phyloP scores from a whole-genome alignment of 2,797 vertebrate species.

The Crax fasciolata region DNA sequence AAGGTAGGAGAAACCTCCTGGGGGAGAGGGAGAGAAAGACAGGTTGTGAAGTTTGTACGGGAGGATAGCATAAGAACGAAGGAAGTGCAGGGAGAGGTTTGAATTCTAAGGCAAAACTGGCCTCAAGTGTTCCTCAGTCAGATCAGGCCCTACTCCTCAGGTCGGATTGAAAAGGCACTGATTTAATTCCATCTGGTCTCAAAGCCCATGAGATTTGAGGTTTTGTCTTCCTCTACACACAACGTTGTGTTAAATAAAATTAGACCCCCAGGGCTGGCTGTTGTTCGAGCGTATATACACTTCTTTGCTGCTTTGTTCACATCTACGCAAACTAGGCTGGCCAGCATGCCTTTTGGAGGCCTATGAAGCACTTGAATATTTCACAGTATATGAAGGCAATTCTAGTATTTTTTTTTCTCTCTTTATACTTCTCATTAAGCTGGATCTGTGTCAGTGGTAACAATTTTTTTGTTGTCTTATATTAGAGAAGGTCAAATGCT shows the following conservation, averaged over 20 bases:
- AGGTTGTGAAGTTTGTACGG: slow-evolving; percentile 39
- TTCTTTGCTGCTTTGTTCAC: background rate
- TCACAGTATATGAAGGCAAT: background rate
- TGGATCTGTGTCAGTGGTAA: background rate
- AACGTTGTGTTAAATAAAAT: background rate
- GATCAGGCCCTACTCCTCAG: slow-evolving; percentile 1
- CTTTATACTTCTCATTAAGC: background rate
- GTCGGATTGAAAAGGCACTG: background rate
- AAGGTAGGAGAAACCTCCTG: slow-evolving; percentile 37
- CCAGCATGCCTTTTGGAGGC: background rate
- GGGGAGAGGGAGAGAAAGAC: slow-evolving; percentile 51
- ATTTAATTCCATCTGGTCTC: slow-evolving; percentile 38
- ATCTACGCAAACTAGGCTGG: background rate
- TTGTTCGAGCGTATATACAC: background rate
- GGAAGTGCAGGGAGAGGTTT: slow-evolving; percentile 16
- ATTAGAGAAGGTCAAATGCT: background rate
- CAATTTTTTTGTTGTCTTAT: background rate
- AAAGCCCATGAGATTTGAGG: background rate
- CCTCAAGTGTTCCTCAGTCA: slow-evolving; percentile 23
- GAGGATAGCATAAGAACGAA: background rate
- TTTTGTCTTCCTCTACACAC: slow-evolving; percentile 3
- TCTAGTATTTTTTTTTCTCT: background rate
- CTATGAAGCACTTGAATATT: background rate
- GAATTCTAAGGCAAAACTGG: slow-evolving; percentile 36
- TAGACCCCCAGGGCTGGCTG: background rate